Base-by-base conservation (phyloP, 92 coral and sea anemone genomes). In the Epizoanthus rinbou region DNA sequence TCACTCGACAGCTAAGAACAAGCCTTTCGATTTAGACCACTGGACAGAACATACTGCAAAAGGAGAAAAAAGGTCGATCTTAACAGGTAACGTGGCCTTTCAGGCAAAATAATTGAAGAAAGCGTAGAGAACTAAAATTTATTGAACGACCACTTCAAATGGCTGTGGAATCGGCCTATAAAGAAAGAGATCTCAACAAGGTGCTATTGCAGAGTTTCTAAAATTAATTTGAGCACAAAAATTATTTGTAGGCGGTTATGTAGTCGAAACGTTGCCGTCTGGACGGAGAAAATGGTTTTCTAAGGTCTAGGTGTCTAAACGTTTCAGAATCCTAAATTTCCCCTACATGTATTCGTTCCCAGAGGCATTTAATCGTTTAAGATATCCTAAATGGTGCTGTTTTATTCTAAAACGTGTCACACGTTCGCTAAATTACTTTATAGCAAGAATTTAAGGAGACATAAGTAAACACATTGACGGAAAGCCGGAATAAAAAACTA, bases 401-500 rank as follows among this genome's bases (percentile, higher is more conserved):
- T 62, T 62, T 17, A 15, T 21, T 10, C 70, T 45, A 78, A 78
- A 78, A 78, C 82, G 69, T 60, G 72, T 75, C 10, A 47, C 15
- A 22, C 53, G 75, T 83, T 88, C 69, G 81, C 57, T 37, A 88
- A 39, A 71, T 71, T 70, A 76, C 82, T 57, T 76, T 78, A 62
- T 52, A 65, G 80, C 84, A 31, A 65, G 86, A 84, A 78, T 78
- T 69, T 70, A 63, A 69, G 70, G 58, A 82, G 80, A 75, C 81
- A 67, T 86, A 73, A 60, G 90, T 78, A 90, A 91, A 93, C 79
- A 93, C 22, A 65, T 23, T 85, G 98, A 91, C 87, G 81, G 91
- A 70, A 78, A 83, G 85, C 86, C 92, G 95, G 95, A 94, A 91
- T 93, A 79, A 47, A 54, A 84, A 79, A 81, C 91, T 93, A 92